Conservation (phyloP, 1,140 invertebrate genomes). For the Hylaeus anthracinus region DNA sequence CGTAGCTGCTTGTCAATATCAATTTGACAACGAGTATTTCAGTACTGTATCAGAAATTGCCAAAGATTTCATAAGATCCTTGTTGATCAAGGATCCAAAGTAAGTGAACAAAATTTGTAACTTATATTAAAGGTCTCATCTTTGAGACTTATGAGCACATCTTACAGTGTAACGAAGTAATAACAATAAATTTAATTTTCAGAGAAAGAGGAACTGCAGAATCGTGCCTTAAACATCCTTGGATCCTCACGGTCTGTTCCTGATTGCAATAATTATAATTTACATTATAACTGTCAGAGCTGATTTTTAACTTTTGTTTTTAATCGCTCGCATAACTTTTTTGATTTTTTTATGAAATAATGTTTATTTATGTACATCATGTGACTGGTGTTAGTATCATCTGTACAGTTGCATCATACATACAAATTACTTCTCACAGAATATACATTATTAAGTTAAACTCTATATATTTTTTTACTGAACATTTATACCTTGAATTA, state of each 20-base stretch:
- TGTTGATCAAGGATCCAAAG: slow-evolving; percentile 84
- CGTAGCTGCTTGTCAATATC: slow-evolving; percentile 85
- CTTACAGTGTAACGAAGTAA: slow-evolving; percentile 1
- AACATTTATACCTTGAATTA: slow-evolving; percentile 30
- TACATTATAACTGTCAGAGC: slow-evolving; percentile 29
- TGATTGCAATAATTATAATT: slow-evolving; percentile 63
- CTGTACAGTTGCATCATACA: slow-evolving; percentile 66
- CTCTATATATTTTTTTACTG: slow-evolving; percentile 50
- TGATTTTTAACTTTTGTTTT: slow-evolving; percentile 41
- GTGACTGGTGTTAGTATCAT: slow-evolving; percentile 36
- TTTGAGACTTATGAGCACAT: neutral
- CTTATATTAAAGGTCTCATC: neutral
- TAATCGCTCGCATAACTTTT: slow-evolving; percentile 57
- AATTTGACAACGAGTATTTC: slow-evolving; percentile 86
- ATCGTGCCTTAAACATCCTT: slow-evolving; percentile 85
- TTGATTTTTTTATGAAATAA: slow-evolving; percentile 52
- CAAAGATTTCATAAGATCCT: slow-evolving; percentile 84
- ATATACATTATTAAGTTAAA: slow-evolving; percentile 55
- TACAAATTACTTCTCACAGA: slow-evolving; percentile 48
- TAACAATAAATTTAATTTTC: slow-evolving; percentile 49
- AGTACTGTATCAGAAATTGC: slow-evolving; percentile 82
- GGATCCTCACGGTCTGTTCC: slow-evolving; percentile 83
- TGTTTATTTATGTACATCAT: slow-evolving; percentile 26
- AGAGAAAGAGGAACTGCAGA: slow-evolving; percentile 84
- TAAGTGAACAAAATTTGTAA: slow-evolving; percentile 63